Conservation (phyloP, 2,888 invertebrate genomes). For the Yponomeuta sedellus region DNA sequence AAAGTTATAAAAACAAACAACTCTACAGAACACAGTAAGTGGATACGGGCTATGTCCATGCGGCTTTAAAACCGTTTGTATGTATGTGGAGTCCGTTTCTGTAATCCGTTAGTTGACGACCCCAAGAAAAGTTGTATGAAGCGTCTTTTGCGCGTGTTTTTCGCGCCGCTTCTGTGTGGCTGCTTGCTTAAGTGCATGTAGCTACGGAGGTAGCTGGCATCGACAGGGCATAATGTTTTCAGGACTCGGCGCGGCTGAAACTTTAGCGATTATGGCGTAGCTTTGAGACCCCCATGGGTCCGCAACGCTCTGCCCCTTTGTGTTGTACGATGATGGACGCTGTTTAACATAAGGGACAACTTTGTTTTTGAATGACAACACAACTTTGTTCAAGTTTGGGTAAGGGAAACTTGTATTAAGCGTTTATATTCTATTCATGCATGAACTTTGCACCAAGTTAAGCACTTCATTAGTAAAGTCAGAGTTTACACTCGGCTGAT, state of each 20-base stretch:
- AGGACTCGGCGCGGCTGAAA: slow-evolving; percentile 9
- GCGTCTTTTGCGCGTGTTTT: too few relatives aligned
- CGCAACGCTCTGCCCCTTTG: background rate
- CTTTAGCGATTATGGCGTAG: slow-evolving; percentile 19
- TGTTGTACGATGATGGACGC: slow-evolving; percentile 10
- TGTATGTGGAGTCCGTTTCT: too few relatives aligned
- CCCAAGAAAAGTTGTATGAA: too few relatives aligned
- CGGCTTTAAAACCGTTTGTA: too few relatives aligned
- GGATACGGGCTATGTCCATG: too few relatives aligned
- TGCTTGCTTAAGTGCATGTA: background rate
- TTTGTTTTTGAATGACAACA: slow-evolving; percentile 13
- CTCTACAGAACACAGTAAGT: too few relatives aligned
- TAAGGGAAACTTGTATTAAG: slow-evolving; percentile 9
- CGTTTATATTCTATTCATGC: slow-evolving; percentile 7
- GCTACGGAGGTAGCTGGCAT: background rate
- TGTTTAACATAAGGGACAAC: slow-evolving; percentile 11
- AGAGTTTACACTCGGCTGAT: background rate
- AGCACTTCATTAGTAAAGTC: background rate
- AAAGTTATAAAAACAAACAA: too few relatives aligned
- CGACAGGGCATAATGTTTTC: slow-evolving; percentile 9
- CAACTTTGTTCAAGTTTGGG: slow-evolving; percentile 9
- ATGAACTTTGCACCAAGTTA: background rate
- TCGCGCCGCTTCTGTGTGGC: too few relatives aligned
- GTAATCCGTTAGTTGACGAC: too few relatives aligned
- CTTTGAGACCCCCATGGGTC: background rate